Conservation (phyloP, 2,797 vertebrate species). For the Bradypodion ventrale region DNA sequence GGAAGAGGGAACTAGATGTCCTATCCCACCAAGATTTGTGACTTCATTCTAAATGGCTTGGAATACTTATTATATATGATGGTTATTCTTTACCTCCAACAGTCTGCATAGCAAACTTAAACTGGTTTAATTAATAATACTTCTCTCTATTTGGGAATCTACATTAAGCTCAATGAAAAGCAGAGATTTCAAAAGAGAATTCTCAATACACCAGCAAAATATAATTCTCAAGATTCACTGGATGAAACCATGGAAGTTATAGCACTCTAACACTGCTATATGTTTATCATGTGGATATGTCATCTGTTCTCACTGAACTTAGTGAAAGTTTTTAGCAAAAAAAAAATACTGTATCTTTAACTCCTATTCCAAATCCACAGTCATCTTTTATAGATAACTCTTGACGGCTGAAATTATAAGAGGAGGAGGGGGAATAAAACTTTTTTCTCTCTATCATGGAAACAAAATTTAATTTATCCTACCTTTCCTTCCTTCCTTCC, state of each 20-base stretch:
- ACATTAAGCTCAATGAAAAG: no score
- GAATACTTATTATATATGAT: no score
- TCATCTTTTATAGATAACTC: conserved; percentile 32
- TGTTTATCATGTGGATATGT: neutral
- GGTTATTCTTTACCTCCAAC: no score
- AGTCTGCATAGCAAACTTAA: neutral
- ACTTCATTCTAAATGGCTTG: no score
- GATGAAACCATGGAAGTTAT: neutral
- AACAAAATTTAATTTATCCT: conserved; percentile 19
- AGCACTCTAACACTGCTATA: neutral
- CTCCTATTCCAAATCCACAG: neutral
- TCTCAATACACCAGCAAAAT: neutral
- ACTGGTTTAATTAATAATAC: neutral
- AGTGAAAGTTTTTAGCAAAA: neutral
- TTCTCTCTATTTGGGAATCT: neutral
- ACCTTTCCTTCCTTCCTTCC: conserved; percentile 34
- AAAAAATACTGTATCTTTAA: neutral
- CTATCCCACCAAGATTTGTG: no score
- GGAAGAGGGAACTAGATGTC: no score
- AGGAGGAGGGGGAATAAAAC: no score
- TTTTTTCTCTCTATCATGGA: conserved; percentile 21
- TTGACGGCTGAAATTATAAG: conserved; percentile 29
- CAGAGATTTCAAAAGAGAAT: neutral
- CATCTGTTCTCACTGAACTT: neutral
- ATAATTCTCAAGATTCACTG: neutral